These are phyloP conservation scores for Anthonomus grandis DNA, from an alignment of 1,140 invertebrate genomes.

Conservation along the genomic window DNA sequence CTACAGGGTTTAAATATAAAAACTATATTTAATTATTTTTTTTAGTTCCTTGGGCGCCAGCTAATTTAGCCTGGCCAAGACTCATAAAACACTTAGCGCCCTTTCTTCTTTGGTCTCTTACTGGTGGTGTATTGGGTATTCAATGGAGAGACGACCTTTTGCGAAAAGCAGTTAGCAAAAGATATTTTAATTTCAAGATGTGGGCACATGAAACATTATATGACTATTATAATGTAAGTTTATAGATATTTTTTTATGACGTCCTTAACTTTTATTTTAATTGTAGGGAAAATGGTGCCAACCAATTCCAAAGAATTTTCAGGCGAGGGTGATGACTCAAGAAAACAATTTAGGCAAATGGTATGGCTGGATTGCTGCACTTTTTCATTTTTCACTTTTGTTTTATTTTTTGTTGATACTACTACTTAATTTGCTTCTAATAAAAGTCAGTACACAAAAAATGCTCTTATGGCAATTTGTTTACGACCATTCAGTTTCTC, in stretches of 20 bases:
- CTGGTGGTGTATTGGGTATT: slow-evolving; percentile 58
- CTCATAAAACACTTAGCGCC: slow-evolving; percentile 61
- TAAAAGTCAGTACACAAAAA: slow-evolving; percentile 6
- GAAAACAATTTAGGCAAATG: slow-evolving; percentile 54
- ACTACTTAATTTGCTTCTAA: neutral
- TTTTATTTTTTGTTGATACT: slow-evolving; percentile 10
- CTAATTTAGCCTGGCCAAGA: slow-evolving; percentile 65
- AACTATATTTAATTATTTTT: too few relatives aligned
- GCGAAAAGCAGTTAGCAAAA: slow-evolving; percentile 36
- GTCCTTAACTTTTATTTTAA: slow-evolving; percentile 5
- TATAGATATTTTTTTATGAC: too few relatives aligned
- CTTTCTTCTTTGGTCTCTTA: slow-evolving; percentile 61
- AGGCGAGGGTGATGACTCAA: slow-evolving; percentile 43
- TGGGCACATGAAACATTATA: slow-evolving; percentile 54
- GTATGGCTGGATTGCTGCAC: slow-evolving; percentile 42
- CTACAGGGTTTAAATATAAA: too few relatives aligned
- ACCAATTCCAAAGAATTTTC: slow-evolving; percentile 33
- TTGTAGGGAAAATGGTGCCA: slow-evolving; percentile 48
- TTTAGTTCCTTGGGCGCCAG: slow-evolving; percentile 61
- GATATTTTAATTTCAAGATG: slow-evolving; percentile 47
- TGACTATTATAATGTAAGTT: slow-evolving; percentile 55
- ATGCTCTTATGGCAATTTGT: neutral
- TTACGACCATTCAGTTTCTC: too few relatives aligned
- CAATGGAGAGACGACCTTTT: slow-evolving; percentile 60
- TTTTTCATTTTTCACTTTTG: slow-evolving; percentile 14